phyloP scores from a whole-genome alignment of 2,888 invertebrate genomes.

The Augiades crinisus region DNA sequence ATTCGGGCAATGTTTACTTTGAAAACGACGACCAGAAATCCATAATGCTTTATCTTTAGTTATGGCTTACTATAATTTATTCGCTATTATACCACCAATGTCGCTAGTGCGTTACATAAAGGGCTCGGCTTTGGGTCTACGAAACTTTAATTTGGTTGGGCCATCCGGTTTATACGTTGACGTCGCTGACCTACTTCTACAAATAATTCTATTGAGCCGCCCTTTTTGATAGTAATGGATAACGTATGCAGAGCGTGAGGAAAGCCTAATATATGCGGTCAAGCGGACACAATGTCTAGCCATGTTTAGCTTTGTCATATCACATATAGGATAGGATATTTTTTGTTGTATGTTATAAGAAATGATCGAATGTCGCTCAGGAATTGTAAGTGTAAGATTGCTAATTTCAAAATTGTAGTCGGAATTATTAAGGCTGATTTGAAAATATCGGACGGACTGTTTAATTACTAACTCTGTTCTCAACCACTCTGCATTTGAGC shows the following conservation, averaged over 20 bases:
- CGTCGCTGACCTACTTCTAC: conserved; percentile 10
- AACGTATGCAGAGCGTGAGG: conserved; percentile 3
- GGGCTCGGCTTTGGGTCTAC: conserved; percentile 6
- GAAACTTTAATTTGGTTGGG: conserved; percentile 13
- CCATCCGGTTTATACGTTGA: neutral
- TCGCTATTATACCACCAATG: neutral
- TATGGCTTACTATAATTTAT: neutral
- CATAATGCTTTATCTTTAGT: conserved; percentile 2
- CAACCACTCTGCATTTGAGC: no score
- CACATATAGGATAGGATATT: no score
- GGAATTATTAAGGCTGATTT: no score
- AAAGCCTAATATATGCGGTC: conserved; percentile 8
- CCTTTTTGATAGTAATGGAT: conserved; percentile 1
- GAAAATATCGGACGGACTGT: no score
- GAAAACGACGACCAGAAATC: no score
- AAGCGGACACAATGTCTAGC: conserved; percentile 12
- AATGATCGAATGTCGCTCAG: no score
- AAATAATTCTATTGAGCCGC: conserved; percentile 1
- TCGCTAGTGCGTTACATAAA: neutral
- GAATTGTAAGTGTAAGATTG: no score
- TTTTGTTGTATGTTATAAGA: no score
- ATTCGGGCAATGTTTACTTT: no score
- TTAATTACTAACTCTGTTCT: no score
- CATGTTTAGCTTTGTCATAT: conserved; percentile 8
- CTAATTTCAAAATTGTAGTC: no score